Percentiles rank a stretch among this genome's conserved stretches.
These are phyloP conservation scores for Catajapyx aquilonaris DNA, from an alignment of 1,140 invertebrate genomes.

Conservation along the genomic window DNA sequence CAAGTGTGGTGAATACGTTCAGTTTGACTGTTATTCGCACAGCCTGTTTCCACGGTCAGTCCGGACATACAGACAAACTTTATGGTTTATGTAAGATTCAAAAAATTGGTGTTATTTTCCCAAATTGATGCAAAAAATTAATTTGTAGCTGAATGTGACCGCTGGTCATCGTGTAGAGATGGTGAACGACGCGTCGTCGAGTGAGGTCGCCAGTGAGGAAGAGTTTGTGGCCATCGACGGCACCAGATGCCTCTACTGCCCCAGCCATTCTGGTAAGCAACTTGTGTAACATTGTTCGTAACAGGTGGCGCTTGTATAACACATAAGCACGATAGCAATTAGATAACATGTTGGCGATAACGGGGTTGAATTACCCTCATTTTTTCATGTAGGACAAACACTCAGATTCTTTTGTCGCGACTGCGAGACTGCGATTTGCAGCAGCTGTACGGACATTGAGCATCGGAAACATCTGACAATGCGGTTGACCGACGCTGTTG, in stretches of 20 bases:
- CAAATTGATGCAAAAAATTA: too few species aligned
- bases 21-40: too few species aligned
- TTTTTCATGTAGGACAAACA: conserved; percentile 17
- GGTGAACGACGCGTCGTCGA: neutral
- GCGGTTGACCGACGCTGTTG: conserved; percentile 24
- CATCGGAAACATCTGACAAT: conserved; percentile 25
- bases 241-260: conserved; percentile 13
- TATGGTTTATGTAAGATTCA: too few species aligned
- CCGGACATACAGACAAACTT: too few species aligned
- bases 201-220: neutral
- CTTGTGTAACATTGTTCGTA: neutral
- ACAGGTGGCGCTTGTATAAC: conserved; percentile 1
- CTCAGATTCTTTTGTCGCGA: conserved; percentile 28
- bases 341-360: too few species aligned
- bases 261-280: conserved; percentile 14
- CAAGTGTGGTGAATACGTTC: too few species aligned
- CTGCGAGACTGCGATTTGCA: conserved; percentile 31
- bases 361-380: neutral
- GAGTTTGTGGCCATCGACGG: conserved; percentile 3
- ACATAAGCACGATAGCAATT: neutral
- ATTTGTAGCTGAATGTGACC: too few species aligned
- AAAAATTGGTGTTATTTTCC: too few species aligned
- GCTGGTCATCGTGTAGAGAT: too few species aligned
- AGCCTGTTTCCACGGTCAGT: too few species aligned
- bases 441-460: conserved; percentile 28